These are phyloP conservation scores for Drosophila neocordata DNA, from an alignment of 1,140 invertebrate species.

Conservation along the genomic window DNA sequence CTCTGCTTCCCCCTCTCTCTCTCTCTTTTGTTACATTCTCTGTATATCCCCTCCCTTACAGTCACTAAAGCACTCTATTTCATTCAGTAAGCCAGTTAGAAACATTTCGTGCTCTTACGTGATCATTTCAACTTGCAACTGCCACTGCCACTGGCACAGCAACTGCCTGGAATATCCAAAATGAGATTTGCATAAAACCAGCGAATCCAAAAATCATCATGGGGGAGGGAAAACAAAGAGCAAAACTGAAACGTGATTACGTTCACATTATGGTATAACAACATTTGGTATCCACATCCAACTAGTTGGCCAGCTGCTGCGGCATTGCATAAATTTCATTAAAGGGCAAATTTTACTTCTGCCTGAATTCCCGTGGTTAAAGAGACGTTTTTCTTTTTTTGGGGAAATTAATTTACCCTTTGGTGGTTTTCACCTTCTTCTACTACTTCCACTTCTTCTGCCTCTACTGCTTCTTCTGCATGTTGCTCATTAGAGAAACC, in stretches of 20 bases:
- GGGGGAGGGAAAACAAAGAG: slow-evolving; percentile 10
- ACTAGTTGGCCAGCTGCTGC: not conserved
- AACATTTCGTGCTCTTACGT: slow-evolving; percentile 66
- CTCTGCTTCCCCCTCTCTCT: not conserved
- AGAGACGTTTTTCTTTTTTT: too few relatives aligned
- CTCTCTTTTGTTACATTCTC: too few relatives aligned
- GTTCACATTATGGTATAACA: slow-evolving; percentile 38
- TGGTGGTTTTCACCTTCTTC: slow-evolving; percentile 4
- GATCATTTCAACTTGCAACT: slow-evolving; percentile 41
- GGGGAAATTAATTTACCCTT: slow-evolving; percentile 2
- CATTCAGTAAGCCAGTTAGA: slow-evolving; percentile 43
- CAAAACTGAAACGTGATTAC: slow-evolving; percentile 52
- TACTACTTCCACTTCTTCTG: not conserved
- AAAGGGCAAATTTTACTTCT: not conserved
- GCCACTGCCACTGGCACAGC: slow-evolving; percentile 52
- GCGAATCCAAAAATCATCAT: slow-evolving; percentile 35
- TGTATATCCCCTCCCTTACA: too few relatives aligned
- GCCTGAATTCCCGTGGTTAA: not conserved
- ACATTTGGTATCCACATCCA: slow-evolving; percentile 10
- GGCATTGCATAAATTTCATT: not conserved
- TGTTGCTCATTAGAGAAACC: slow-evolving; percentile 23
- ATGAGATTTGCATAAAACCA: slow-evolving; percentile 53
- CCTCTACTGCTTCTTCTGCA: slow-evolving; percentile 13
- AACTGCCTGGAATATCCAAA: slow-evolving; percentile 10
- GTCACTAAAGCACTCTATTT: slow-evolving; percentile 1